A percentile compares a stretch with the other conserved stretches of the same genome.
phyloP scores from a whole-genome alignment of 2,888 invertebrate genomes.

The Cataglyphis livida region DNA sequence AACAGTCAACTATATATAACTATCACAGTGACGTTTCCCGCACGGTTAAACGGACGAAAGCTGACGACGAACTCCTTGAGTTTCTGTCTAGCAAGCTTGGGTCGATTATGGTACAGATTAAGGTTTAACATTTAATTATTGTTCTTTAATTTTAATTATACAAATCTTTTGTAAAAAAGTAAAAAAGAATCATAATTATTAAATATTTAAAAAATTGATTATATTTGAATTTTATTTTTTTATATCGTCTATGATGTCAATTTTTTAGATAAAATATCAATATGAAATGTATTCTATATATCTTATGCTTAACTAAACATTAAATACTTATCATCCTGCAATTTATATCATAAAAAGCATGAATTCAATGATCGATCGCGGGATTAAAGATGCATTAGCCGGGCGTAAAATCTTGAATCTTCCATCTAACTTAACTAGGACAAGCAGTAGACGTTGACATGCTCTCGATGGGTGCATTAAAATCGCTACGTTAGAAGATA shows the following conservation, averaged over 20 bases:
- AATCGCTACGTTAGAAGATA: slow-evolving; percentile 46
- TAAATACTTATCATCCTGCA: background rate
- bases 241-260: too few species aligned
- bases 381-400: slow-evolving; percentile 33
- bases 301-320: background rate
- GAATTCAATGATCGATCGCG: background rate
- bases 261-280: background rate
- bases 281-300: background rate
- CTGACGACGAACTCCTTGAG: background rate
- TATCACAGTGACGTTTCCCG: background rate
- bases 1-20: background rate
- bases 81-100: background rate
- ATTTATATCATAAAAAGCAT: background rate
- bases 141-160: background rate
- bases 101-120: background rate
- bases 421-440: slow-evolving; percentile 21
- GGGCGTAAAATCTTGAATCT: slow-evolving; percentile 7
- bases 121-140: background rate
- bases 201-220: background rate
- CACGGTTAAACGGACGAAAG: background rate
- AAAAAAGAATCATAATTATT: background rate
- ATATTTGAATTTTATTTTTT: background rate
- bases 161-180: background rate
- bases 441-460: background rate
- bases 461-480: slow-evolving; percentile 32